phyloP scores from a whole-genome alignment of 2,797 vertebrate species.

The Helarctos malayanus region DNA sequence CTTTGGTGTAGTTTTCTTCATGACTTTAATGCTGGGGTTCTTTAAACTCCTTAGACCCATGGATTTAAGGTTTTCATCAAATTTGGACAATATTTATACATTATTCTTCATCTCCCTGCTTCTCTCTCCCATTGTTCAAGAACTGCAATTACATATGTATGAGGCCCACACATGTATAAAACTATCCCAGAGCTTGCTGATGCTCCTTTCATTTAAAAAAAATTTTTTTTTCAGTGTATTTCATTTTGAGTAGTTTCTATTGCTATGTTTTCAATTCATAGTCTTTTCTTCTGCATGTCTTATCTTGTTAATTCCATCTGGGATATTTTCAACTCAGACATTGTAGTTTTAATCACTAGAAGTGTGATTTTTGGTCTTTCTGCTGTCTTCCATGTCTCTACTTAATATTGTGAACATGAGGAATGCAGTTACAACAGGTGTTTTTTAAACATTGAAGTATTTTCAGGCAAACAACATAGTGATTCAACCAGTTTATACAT shows the following conservation, averaged over 20 bases:
- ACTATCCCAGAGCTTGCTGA: background rate
- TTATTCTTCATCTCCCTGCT: background rate
- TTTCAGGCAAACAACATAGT: background rate
- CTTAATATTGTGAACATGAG: background rate
- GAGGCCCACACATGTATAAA: background rate
- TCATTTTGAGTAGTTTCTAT: constrained; percentile 17
- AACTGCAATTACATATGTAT: background rate
- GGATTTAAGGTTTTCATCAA: background rate
- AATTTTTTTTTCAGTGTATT: background rate
- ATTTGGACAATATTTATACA: background rate
- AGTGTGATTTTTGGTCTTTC: constrained; percentile 21
- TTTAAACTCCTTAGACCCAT: background rate
- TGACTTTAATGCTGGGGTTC: background rate
- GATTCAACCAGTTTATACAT: background rate
- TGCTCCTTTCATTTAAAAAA: background rate
- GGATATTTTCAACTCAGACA: background rate
- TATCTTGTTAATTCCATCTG: background rate
- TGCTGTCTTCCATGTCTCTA: background rate
- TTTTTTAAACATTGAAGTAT: background rate
- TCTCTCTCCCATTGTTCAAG: background rate
- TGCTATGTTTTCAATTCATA: background rate
- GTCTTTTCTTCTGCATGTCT: background rate
- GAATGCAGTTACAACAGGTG: background rate
- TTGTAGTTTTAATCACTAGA: background rate
- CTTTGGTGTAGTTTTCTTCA: background rate